phyloP scores from a whole-genome alignment of 1,140 invertebrate genomes.

The Drosophila insularis region DNA sequence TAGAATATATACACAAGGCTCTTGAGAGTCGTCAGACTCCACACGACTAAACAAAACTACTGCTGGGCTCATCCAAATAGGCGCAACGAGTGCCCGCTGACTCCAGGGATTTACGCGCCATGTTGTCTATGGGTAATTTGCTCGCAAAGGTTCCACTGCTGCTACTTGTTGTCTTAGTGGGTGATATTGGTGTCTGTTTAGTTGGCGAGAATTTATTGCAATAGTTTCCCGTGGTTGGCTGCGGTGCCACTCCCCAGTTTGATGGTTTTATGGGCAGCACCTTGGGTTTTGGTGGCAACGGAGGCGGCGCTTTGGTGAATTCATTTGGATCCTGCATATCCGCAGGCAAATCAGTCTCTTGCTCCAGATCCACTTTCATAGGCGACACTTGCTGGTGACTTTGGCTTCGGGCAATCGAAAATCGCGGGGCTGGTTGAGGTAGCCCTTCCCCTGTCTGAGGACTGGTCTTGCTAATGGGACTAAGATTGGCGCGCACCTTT shows the following conservation, averaged over 20 bases:
- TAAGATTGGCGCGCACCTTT: conserved; percentile 67
- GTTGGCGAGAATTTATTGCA: conserved; percentile 65
- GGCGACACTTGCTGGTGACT: conserved; percentile 48
- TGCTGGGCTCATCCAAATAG: conserved; percentile 86
- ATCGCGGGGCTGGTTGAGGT: conserved; percentile 76
- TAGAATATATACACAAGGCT: conserved; percentile 32
- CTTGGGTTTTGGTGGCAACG: conserved; percentile 85
- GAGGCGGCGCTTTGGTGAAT: conserved; percentile 83
- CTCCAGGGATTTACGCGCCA: conserved; percentile 61
- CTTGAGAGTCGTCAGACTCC: not conserved
- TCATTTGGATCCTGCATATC: conserved; percentile 46
- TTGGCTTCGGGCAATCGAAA: conserved; percentile 68
- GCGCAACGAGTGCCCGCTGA: conserved; percentile 74
- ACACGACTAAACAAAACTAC: conserved; percentile 85
- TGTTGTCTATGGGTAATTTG: conserved; percentile 62
- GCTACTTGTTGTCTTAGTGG: conserved; percentile 46
- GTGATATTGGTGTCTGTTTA: conserved; percentile 47
- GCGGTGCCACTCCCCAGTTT: conserved; percentile 83
- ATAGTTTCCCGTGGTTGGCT: conserved; percentile 50
- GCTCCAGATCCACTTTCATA: conserved; percentile 68
- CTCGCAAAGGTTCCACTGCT: conserved; percentile 26
- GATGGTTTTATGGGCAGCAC: conserved; percentile 84
- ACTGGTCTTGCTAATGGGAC: conserved; percentile 61
- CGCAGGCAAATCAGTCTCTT: conserved; percentile 43
- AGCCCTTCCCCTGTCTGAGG: conserved; percentile 38